Evolutionary conservation across 2,888 invertebrate genomes (phyloP), one percentile per base, ranked within the genome.

Genomic region (Catocala nupta): DNA sequence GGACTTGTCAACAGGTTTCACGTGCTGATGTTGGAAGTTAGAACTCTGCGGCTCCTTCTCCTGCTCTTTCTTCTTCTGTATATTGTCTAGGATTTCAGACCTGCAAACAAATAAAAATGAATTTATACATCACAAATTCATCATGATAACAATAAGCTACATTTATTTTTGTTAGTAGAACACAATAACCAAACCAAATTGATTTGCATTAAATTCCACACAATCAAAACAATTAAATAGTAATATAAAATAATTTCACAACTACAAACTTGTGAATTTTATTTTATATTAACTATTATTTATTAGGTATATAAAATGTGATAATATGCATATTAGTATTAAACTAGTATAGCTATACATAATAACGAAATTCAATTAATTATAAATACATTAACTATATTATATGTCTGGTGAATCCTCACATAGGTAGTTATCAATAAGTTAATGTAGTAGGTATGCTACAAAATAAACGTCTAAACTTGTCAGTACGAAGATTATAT

Each of bases 11-110:
- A 71, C 72, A 11, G 87, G 74, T 67, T 92, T 92, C 10, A 78
- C 71, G 34, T 87, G 66, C 64, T 86, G 87, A 70, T 87, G 90
- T 65, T 89, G 92, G 62, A 86, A 91, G 57, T 77, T 84, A 5
- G 89, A 73, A 66, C 82, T 88, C 55, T 86, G 90, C 0, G 87
- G 81, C 55, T 90, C 91, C 48, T 93, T 93, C 7, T 92, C 91
- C 64, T 90, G 90, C 25, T 93, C 93, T 69, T 93, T 93, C 75
- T 92, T 95, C 83, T 95, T 95, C 75, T 95, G 95, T 63, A 95
- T 87, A 80, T 89, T 95, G 82, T 96, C 95, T 92, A 95, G 90
- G 80, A 95, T 95, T 84, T 96, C 95, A 83, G 96, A 95, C 93
- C 96, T 96, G 91, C 7, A 94, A 95, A 69, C 51, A 80, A 57